Percentiles rank a stretch among this genome's conserved stretches.
Evolutionary conservation across 2,888 invertebrate species (phyloP).

Genomic region (Alitta virens): DNA sequence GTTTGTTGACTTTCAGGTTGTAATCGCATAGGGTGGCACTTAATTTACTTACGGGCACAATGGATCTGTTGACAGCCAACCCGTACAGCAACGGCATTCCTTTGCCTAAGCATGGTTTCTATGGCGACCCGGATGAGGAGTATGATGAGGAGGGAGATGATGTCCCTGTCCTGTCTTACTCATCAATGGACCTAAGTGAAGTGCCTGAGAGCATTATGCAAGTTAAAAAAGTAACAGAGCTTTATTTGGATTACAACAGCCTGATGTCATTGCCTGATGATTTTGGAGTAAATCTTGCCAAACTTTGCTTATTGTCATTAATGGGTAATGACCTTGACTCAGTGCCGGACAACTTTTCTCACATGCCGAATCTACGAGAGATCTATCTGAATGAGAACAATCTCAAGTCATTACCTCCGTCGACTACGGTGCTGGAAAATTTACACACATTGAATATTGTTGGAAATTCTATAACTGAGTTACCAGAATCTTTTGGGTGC

Average conservation of each 20-base stretch:
- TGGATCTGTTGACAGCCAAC: too few species aligned
- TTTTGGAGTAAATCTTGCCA: conserved; percentile 15
- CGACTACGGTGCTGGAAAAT: conserved; percentile 31
- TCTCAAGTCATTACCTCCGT: conserved; percentile 31
- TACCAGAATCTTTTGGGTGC: background rate
- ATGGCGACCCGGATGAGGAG: too few species aligned
- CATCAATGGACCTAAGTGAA: background rate
- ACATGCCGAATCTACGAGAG: conserved; percentile 30
- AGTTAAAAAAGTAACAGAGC: background rate
- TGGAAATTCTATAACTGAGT: conserved; percentile 44
- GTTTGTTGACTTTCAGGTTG: too few species aligned
- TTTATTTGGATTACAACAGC: conserved; percentile 15
- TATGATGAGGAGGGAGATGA: background rate
- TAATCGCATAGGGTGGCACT: too few species aligned
- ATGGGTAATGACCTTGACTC: conserved; percentile 38
- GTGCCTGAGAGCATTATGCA: background rate
- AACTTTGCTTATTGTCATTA: conserved; percentile 34
- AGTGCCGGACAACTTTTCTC: conserved; percentile 34
- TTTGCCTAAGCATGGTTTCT: too few species aligned
- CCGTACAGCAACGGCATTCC: too few species aligned
- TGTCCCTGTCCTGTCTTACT: background rate
- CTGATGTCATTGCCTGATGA: background rate
- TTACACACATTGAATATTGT: conserved; percentile 2
- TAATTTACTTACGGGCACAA: too few species aligned
- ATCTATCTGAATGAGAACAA: conserved; percentile 40